These are phyloP conservation scores for Nomada hirtipes DNA, from an alignment of 2,888 invertebrate genomes.

Conservation along the genomic window DNA sequence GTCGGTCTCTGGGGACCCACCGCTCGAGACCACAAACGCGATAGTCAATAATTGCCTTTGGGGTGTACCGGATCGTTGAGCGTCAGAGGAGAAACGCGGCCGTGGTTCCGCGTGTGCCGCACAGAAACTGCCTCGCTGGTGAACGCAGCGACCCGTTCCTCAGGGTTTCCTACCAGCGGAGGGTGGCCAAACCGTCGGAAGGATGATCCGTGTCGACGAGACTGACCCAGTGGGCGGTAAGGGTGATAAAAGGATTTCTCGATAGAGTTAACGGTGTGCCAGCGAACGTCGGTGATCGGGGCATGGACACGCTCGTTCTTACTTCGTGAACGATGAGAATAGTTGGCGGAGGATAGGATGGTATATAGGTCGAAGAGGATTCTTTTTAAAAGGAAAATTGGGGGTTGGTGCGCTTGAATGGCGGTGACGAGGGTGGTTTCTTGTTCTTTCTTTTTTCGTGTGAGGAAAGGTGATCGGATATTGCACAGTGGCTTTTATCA, in stretches of 20 bases:
- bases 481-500: too few relatives aligned
- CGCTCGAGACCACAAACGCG: conserved; percentile 62
- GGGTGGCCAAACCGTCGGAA: conserved; percentile 85
- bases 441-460: too few relatives aligned
- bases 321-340: neutral
- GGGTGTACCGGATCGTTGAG: conserved; percentile 71
- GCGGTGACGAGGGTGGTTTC: too few relatives aligned
- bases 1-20: conserved; percentile 62
- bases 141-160: conserved; percentile 11
- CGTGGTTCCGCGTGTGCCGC: neutral
- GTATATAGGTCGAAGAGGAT: too few relatives aligned
- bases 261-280: too few relatives aligned
- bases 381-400: too few relatives aligned
- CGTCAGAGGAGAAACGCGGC: neutral
- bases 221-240: conserved; percentile 95
- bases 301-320: neutral
- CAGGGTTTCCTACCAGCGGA: neutral
- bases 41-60: conserved; percentile 81
- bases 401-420: too few relatives aligned
- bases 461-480: too few relatives aligned
- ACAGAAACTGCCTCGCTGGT: neutral
- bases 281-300: neutral
- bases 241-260: conserved; percentile 71
- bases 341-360: neutral
- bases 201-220: conserved; percentile 96